Conservation (phyloP, 2,113 vertebrate species). For the Mirza zaza region DNA sequence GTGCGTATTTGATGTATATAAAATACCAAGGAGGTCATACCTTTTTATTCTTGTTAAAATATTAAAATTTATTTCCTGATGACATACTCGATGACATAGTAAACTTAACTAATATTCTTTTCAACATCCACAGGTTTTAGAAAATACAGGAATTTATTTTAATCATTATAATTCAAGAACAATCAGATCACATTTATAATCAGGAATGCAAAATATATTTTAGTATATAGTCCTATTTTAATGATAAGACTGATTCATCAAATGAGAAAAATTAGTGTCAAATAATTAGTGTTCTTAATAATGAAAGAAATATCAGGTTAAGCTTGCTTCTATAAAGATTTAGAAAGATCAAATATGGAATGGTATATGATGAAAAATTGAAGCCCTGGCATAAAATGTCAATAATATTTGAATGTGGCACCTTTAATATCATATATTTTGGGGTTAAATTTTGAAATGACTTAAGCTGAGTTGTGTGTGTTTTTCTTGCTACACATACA, state of each 20-base stretch:
- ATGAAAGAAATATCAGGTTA: slow-evolving; percentile 6
- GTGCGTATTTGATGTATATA: slow-evolving; percentile 84
- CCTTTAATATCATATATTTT: neutral
- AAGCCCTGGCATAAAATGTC: neutral
- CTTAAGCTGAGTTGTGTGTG: neutral
- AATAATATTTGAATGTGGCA: neutral
- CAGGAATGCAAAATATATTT: slow-evolving; percentile 30
- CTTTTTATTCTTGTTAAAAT: neutral
- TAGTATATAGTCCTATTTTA: neutral
- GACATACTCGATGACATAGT: neutral
- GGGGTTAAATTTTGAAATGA: neutral
- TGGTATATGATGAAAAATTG: neutral
- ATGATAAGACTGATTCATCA: slow-evolving; percentile 11
- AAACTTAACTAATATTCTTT: slow-evolving; percentile 41
- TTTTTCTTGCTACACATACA: neutral
- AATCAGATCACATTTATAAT: slow-evolving; percentile 6
- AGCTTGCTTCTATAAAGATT: neutral
- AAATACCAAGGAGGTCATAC: neutral
- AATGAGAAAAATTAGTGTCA: slow-evolving; percentile 50
- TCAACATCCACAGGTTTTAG: neutral
- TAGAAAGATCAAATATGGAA: slow-evolving; percentile 1
- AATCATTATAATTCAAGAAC: slow-evolving; percentile 16
- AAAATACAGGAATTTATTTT: slow-evolving; percentile 42
- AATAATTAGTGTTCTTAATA: slow-evolving; percentile 7
- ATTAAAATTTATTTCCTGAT: slow-evolving; percentile 23